Evolutionary conservation across 2,888 invertebrate genomes (phyloP), one percentile per base, ranked within the genome.

Genomic region (Parnassius mnemosyne): DNA sequence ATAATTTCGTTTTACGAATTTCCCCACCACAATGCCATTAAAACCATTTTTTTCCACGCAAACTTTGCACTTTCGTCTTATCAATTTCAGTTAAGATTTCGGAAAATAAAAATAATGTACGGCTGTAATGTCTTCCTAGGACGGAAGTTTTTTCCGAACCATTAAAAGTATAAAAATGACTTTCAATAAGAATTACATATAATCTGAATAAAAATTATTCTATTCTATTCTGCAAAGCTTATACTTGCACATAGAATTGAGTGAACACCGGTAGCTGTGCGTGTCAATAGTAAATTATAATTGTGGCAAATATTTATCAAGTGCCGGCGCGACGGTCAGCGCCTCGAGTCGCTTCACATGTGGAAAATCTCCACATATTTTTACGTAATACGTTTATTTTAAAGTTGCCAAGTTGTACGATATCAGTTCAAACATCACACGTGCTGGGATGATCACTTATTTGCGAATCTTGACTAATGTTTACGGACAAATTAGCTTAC

Each of bases 281-380:
- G 49, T n/a, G 46, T 12, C 12, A 13, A 10, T 7, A 9, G 13
- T 47, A 47, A 47, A 5, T 49, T 49, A 49, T 13, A 2, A 49
- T 13, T 49, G 16, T 13, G 10, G 13, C 13, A 49, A 49, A 49
- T 49, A 49, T 49, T 49, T 49, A 13, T 2, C 3, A 13, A 49
- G 7, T 9, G 49, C 47, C 47, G 47, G 47, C 47, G 47, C 47
- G 13, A 13, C 47, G 47, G 47, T 9, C 12, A 47, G 7, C 47
- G 12, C 9, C 49, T n/a, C 49, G 49, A n/a, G 13, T 7, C 49
- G 10, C 1, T 13, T 13, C 1, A 9, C 49, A 49, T 16, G 49
- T 13, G 49, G 49, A 49, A 49, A 49, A 49, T 49, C 49, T 49
- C 49, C 49, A 49, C 47, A n/a, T 47, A 47, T n/a, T 47, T 47